Evolutionary conservation across 2,113 vertebrate species (phyloP).

Genomic region (Actenoides lindsayi): DNA sequence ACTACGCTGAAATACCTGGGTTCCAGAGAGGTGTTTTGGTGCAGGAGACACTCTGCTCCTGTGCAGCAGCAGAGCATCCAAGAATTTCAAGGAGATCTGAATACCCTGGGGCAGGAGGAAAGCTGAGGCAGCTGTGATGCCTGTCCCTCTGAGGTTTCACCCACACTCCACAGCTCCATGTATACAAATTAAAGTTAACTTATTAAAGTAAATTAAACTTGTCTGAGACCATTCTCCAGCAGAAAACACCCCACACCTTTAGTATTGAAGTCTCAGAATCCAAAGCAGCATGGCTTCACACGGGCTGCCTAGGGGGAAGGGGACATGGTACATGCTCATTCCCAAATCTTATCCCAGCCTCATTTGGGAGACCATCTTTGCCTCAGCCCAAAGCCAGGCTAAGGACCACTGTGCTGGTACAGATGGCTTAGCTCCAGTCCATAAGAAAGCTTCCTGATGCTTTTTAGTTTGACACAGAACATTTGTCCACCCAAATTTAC

Average conservation of each 20-base stretch:
- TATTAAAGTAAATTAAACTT: conserved; percentile 6
- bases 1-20: fast-evolving
- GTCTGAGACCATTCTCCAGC: not conserved
- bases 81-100: not conserved
- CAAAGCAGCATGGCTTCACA: not conserved
- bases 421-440: not conserved
- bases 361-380: not conserved
- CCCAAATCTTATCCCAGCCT: not conserved
- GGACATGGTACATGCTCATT: not conserved
- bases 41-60: not conserved
- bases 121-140: not conserved
- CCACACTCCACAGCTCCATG: not conserved
- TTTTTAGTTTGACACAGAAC: not conserved
- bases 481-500: not conserved
- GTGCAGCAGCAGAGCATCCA: not conserved
- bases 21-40: not conserved
- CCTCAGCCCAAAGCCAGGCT: not conserved
- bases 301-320: not conserved
- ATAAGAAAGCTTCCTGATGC: not conserved
- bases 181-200: conserved; percentile 34
- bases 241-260: not conserved
- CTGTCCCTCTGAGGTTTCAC: not conserved
- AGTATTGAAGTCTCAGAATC: not conserved
- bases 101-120: not conserved
- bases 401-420: not conserved